Percentiles rank a stretch among this genome's conserved stretches.
Conservation (phyloP, 1,140 invertebrate species). For the Zaprionus gabonicus region DNA sequence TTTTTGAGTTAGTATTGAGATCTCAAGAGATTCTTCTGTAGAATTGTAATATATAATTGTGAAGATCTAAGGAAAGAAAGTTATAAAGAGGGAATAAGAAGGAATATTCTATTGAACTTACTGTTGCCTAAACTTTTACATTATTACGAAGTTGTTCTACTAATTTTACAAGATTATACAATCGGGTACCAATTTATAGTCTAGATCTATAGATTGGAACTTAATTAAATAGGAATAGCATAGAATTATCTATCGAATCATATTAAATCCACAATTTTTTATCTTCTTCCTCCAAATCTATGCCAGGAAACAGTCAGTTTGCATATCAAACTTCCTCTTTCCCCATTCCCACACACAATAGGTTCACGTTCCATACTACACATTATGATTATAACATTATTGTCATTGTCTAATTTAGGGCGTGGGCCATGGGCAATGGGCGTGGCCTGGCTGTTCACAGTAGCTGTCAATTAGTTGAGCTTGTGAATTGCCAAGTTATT, state of each 20-base stretch:
- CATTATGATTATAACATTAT: conserved; percentile 35
- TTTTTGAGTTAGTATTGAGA: no score
- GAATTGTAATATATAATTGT: no score
- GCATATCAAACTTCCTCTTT: conserved; percentile 4
- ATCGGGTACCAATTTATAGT: not conserved
- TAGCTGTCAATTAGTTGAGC: conserved; percentile 77
- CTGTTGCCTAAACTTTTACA: no score
- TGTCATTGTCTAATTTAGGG: conserved; percentile 45
- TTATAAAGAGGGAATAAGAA: no score
- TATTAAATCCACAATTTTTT: not conserved
- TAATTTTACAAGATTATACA: not conserved
- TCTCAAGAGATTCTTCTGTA: no score
- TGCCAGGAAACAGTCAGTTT: not conserved
- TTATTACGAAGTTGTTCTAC: no score
- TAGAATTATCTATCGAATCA: not conserved
- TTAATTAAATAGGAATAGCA: not conserved
- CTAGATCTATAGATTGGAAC: not conserved
- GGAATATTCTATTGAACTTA: no score
- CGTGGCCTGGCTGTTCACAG: conserved; percentile 43
- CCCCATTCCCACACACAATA: conserved; percentile 8
- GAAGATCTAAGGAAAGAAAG: no score
- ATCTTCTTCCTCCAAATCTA: not conserved
- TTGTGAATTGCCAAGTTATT: conserved; percentile 81
- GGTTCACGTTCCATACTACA: conserved; percentile 15
- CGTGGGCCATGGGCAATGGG: conserved; percentile 37